Base-by-base conservation (phyloP, 2,888 invertebrate genomes). In the Odontothrips loti region DNA sequence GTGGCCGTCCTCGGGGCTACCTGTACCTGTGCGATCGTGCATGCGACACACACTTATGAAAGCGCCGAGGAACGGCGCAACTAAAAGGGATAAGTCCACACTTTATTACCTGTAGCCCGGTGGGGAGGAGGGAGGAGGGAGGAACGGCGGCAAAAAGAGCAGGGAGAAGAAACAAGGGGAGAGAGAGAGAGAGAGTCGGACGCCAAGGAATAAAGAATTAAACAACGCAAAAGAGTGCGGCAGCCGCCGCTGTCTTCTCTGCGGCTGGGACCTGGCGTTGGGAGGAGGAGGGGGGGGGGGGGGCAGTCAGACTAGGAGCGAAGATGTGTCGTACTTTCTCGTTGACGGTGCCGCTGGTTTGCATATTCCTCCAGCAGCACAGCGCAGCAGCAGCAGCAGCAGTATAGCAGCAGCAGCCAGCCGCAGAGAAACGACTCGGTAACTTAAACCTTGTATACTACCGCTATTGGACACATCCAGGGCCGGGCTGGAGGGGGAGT, bases 401-500 rank as follows among this genome's bases (percentile, higher is more conserved):
- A 43, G 3, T 2, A 6, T 6, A 6, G 34, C 34, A 43, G 58
- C 15, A 15, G 17, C 20, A 17, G 10, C 58, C 68, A 27, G 68
- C 68, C 68, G 68, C 68, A 75, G 68, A 75, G 68, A 75, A 75
- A 75, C 68, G 68, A 75, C 68, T 75, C 68, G 68, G 27, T 75
- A 23, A 75, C 68, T 75, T 75, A 75, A 75, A 75, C 68, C 68
- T 75, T 75, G 68, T 75, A 75, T 75, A 75, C 68, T 75, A 75
- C 68, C 68, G 68, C 68, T 75, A 75, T 75, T 75, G 68, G 68
- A 75, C 68, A 27, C 68, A 58, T 58, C 58, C 58, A 17, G 20
- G 4, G 68, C 68, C 11, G 23, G 68, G 68, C 23, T 11, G 68
- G 68, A 23, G 23, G 23, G 23, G 23, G 68, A 27, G 27, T 75